Conservation (phyloP, 23 tunicate genomes). For the Trididemnum nubilum region DNA sequence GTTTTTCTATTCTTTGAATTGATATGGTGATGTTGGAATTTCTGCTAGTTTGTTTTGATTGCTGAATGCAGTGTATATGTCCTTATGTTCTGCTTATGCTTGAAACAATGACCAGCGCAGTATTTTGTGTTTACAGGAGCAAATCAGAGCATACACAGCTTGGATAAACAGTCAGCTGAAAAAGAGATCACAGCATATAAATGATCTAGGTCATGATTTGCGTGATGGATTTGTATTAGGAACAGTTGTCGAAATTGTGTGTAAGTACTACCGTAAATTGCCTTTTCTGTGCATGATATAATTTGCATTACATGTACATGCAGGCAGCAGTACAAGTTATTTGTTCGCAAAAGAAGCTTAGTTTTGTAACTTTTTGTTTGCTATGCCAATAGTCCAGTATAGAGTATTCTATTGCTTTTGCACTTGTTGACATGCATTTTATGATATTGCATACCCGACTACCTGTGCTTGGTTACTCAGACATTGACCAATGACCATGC, state of each 20-base stretch:
- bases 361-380: not conserved
- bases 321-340: not conserved
- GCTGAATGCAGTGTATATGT: no score
- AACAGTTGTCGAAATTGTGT: slow-evolving; percentile 73
- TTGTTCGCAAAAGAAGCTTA: not conserved
- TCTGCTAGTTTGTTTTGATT: no score
- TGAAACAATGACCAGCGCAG: no score
- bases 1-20: no score
- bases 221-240: slow-evolving; percentile 53
- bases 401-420: no score
- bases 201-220: slow-evolving; percentile 60
- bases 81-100: no score
- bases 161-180: slow-evolving; percentile 91
- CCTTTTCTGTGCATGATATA: not conserved
- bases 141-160: slow-evolving; percentile 76
- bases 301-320: not conserved
- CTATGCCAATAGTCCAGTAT: no score
- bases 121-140: slow-evolving; percentile 67
- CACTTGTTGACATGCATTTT: no score
- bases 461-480: no score
- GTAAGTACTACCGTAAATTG: slow-evolving; percentile 36
- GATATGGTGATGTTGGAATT: no score
- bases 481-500: no score
- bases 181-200: slow-evolving; percentile 47
- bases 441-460: no score